Base-by-base conservation (phyloP, 2,888 invertebrate species). In the Prosopocoilus inquinatus region DNA sequence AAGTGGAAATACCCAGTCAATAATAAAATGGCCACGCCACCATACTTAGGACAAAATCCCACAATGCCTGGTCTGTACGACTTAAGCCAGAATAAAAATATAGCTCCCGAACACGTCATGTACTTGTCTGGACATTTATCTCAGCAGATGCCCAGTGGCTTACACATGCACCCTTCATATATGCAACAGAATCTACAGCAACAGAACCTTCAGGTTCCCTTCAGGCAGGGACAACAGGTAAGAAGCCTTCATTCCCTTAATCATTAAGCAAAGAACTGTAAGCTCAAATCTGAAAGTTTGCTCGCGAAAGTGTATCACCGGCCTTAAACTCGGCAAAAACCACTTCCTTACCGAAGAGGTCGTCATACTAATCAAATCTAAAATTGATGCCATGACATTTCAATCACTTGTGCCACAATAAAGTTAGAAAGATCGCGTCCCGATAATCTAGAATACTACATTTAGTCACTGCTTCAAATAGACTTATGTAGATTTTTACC, bases 1-100 rank as follows among this genome's bases (percentile, higher is more conserved):
- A 91, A 91, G 81, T 91, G 91, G 90, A 91, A 90, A 76, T 90
- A 88, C 78, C 83, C 88, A 74, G 79, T 86, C 70, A 73, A 70
- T 75, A 82, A 65, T 81, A 85, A 74, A 81, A 81, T 65, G 72
- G 78, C 75, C 61, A 75, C 76, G 70, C 82, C 68, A 69, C 80
- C 71, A 71, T 75, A 77, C 71, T 76, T 80, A 77, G 78, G 75
- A 73, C 79, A 73, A 70, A 80, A 67, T 82, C 82, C 71, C 75
- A 81, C 64, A 81, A 70, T 71, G 71, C 79, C 81, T 53, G 81
- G 81, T 35, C 81, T 83, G 69, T 79, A 81, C 72, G 73, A 80
- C 72, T 62, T 86, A 58, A 83, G 83, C 52, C 85, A 58, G 82
- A 81, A 69, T 68, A 81, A 70, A 75, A 79, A 68, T 72, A 78